Conservation (phyloP, 1,140 invertebrate genomes). For the Pectinophora gossypiella region DNA sequence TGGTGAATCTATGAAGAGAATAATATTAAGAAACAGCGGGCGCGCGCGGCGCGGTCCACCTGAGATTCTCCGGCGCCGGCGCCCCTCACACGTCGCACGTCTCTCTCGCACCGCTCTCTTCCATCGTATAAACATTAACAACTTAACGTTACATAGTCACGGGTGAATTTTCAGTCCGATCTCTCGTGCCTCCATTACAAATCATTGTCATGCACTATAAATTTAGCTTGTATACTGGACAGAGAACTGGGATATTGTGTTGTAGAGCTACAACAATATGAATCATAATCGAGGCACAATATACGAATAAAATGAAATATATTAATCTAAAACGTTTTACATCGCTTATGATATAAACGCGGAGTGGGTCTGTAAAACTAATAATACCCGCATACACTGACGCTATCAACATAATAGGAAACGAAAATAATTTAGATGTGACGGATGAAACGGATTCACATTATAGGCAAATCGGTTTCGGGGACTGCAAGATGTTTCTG, state of each 20-base stretch:
- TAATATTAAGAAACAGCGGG: constrained; percentile 16
- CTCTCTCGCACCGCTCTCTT: constrained; percentile 44
- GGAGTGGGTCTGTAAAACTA: not conserved
- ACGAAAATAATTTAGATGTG: no score
- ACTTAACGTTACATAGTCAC: constrained; percentile 32
- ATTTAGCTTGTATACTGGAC: not conserved
- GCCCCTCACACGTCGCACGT: constrained; percentile 21
- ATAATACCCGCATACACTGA: not conserved
- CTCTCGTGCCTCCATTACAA: not conserved
- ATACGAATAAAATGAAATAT: constrained; percentile 16
- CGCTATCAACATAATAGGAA: no score
- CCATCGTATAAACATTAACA: constrained; percentile 23
- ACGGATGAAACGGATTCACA: no score
- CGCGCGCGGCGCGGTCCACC: constrained; percentile 23
- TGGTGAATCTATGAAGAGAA: constrained; percentile 17
- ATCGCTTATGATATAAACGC: constrained; percentile 1
- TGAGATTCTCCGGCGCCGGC: constrained; percentile 60
- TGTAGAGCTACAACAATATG: not conserved
- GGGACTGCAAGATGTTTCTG: no score
- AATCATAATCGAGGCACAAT: not conserved
- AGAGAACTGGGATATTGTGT: not conserved
- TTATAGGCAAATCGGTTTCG: no score
- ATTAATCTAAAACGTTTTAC: constrained; percentile 3
- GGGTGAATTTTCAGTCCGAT: constrained; percentile 46
- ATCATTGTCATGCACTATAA: not conserved